Conservation (phyloP, 2,797 vertebrate species). For the Micromesistius poutassou region DNA sequence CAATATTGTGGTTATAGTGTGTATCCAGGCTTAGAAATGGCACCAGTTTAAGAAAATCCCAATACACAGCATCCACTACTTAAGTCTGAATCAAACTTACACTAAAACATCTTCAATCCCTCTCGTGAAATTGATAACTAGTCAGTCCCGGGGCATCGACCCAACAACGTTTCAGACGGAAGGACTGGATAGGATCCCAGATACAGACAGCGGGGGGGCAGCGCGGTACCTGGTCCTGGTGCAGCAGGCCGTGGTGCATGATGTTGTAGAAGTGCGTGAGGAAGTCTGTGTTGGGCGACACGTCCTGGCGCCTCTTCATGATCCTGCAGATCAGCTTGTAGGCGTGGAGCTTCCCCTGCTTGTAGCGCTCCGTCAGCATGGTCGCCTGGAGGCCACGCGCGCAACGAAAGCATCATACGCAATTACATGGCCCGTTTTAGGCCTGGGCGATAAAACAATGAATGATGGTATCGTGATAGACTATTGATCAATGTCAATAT, state of each 20-base stretch:
- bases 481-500: no score
- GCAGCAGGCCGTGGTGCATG: slow-evolving; percentile 97
- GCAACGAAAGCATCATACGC: background rate
- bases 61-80: background rate
- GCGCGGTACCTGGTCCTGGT: slow-evolving; percentile 88
- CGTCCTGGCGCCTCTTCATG: slow-evolving; percentile 98
- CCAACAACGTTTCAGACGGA: background rate
- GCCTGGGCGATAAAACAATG: no score
- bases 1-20: background rate
- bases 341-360: slow-evolving; percentile 97
- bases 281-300: slow-evolving; percentile 96
- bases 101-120: background rate
- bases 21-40: background rate
- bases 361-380: slow-evolving; percentile 95
- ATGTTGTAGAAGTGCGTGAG: slow-evolving; percentile 99
- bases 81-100: background rate
- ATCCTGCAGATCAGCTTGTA: slow-evolving; percentile 99
- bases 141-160: background rate
- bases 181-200: slow-evolving; percentile 3
- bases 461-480: no score
- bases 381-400: slow-evolving; percentile 79
- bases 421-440: no score
- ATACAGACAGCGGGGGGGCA: slow-evolving; percentile 16
- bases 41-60: background rate
- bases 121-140: background rate